Evolutionary conservation across 1,140 invertebrate species (phyloP), one percentile per base, ranked within the genome.

Genomic region (Drosophila sucinea): DNA sequence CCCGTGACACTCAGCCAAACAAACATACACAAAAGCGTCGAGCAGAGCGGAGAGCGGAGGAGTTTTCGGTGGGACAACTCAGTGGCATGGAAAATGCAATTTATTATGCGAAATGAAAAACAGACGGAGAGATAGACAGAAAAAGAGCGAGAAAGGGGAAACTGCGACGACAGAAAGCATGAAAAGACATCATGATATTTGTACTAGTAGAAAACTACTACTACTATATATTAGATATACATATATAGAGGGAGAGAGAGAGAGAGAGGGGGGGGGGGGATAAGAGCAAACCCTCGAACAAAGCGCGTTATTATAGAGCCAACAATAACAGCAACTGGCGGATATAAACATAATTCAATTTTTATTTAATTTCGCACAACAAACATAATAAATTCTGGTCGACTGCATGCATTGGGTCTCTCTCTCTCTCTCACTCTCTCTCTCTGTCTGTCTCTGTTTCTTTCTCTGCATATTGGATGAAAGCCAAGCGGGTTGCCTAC

Each of bases 51-150:
- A 60, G 60, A 63, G 33, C 38, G 41, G 23, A 32, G 44, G 44
- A 51, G 44, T 51, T 51, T 51, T 51, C 10, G 44, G 23, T 27
- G 44, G 44, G 57, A 69, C 79, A 67, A 79, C 33, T 83, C 84
- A 84, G 70, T 89, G 85, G 84, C 84, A 89, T 84, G 84, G 84
- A 89, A 89, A 89, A 89, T 89, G 84, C 84, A 89, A 89, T 89
- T 89, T 89, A 89, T 89, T 89, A 89, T 89, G 85, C 85, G 89
- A 89, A 89, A 81, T 90, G 79, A 78, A 84, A 89, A 89, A 90
- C 73, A 89, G 74, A 78, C 66, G 54, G 67, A 73, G 32, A 44
- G 47, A 35, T 29, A 44, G 27, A 35, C 55, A 6, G 35, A n/a
- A 8, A 23, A n/a, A 44, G 17, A 55, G 47, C 70, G 6, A 54